Evolutionary conservation across 2,797 vertebrate genomes (phyloP).

Genomic region (Melanotaenia parkinsoni): DNA sequence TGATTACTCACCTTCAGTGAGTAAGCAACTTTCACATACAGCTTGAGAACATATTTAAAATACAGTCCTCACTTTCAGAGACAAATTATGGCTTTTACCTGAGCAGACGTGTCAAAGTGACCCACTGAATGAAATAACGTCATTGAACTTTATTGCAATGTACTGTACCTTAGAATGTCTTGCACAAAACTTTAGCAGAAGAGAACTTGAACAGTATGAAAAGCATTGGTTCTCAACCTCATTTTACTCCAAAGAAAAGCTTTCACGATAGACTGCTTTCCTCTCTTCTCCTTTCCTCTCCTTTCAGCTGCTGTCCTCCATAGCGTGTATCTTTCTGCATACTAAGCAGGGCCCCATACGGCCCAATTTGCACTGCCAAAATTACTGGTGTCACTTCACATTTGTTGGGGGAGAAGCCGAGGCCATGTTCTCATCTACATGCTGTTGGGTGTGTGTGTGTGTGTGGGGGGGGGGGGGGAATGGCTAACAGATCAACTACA

Average conservation of each 20-base stretch:
- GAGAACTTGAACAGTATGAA: conserved; percentile 22
- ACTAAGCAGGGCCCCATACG: conserved; percentile 74
- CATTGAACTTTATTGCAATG: conserved; percentile 10
- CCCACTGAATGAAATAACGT: conserved; percentile 26
- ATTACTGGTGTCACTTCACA: conserved; percentile 80
- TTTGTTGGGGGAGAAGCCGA: conserved; percentile 73
- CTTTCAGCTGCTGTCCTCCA: conserved; percentile 21
- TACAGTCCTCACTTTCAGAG: neutral
- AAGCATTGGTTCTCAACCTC: conserved; percentile 36
- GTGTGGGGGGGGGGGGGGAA: conserved; percentile 21
- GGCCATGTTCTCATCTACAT: conserved; percentile 53
- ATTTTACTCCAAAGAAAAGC: conserved; percentile 30
- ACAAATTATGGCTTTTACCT: conserved; percentile 12
- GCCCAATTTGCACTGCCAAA: conserved; percentile 77
- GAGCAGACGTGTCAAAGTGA: conserved; percentile 6
- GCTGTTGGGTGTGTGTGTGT: conserved; percentile 3
- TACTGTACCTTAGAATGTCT: conserved; percentile 17
- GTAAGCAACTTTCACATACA: conserved; percentile 4
- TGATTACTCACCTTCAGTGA: neutral
- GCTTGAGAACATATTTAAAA: conserved; percentile 2
- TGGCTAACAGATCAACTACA: conserved; percentile 48
- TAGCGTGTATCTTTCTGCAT: conserved; percentile 62
- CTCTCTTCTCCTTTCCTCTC: neutral
- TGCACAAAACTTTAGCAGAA: conserved; percentile 26
- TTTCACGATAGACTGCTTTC: conserved; percentile 49